These are phyloP conservation scores for Heliconius congener DNA, from an alignment of 1,140 invertebrate genomes.

Conservation along the genomic window DNA sequence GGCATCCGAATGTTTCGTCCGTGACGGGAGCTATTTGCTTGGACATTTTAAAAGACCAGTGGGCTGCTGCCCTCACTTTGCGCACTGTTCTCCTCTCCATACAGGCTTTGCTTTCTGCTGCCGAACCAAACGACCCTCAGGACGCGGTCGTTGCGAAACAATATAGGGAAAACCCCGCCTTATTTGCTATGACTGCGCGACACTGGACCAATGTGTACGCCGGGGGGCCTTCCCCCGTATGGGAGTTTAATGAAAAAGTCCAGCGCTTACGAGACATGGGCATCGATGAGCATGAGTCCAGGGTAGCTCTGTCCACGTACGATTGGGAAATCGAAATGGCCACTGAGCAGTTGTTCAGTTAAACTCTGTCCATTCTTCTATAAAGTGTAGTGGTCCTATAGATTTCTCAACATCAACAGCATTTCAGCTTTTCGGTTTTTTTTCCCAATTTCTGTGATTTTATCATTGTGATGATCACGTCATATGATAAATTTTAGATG, in stretches of 20 bases:
- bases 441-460: neutral
- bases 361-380: conserved; percentile 68
- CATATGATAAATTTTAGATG: neutral
- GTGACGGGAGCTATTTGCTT: conserved; percentile 99
- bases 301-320: conserved; percentile 92
- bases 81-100: conserved; percentile 88
- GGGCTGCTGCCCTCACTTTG: conserved; percentile 99
- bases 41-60: conserved; percentile 99
- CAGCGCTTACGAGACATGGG: conserved; percentile 93
- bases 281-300: conserved; percentile 90
- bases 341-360: conserved; percentile 94
- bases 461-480: neutral
- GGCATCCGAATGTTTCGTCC: conserved; percentile 99
- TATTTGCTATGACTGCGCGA: conserved; percentile 55
- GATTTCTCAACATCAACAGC: neutral
- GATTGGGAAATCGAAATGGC: conserved; percentile 95
- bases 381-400: neutral
- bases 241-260: conserved; percentile 92
- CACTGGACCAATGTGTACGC: conserved; percentile 97
- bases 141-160: conserved; percentile 67
- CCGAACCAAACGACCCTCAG: conserved; percentile 60
- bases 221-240: conserved; percentile 85
- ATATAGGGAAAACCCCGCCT: conserved; percentile 48
- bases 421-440: neutral
- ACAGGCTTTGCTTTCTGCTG: conserved; percentile 57